Evolutionary conservation across 2,113 vertebrate genomes (phyloP).

Genomic region (Catagonus wagneri): DNA sequence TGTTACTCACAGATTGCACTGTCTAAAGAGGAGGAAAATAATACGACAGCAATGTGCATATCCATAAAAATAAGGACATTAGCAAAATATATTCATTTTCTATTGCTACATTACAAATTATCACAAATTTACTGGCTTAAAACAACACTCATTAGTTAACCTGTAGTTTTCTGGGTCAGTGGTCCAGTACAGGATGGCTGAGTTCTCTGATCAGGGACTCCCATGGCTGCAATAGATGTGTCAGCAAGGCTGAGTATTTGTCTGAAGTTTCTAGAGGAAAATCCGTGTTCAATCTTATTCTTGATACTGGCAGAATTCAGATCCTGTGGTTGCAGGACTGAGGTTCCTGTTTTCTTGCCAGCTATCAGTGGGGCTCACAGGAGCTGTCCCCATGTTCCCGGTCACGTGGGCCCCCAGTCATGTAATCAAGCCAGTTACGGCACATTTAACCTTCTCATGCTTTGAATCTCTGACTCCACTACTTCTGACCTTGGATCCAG

Average conservation of each 20-base stretch:
- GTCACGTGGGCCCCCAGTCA: neutral
- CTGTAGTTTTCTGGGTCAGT: neutral
- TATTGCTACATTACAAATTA: neutral
- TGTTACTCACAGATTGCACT: too few species aligned
- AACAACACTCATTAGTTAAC: neutral
- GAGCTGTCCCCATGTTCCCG: neutral
- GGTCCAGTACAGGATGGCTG: neutral
- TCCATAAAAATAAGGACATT: neutral
- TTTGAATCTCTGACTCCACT: neutral
- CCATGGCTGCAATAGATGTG: neutral
- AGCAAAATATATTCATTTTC: neutral
- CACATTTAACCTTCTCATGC: neutral
- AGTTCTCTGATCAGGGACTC: neutral
- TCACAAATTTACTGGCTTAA: neutral
- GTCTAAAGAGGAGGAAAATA: neutral
- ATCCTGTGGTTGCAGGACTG: neutral
- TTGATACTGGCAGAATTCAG: neutral
- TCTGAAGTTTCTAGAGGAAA: neutral
- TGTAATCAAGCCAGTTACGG: neutral
- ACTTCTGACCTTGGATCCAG: neutral
- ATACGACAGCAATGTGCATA: neutral
- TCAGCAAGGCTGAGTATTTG: neutral
- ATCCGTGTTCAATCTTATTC: neutral
- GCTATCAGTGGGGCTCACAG: neutral
- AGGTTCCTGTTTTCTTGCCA: neutral